Conservation (phyloP, 1,140 invertebrate species). For the Phortica variegata region DNA sequence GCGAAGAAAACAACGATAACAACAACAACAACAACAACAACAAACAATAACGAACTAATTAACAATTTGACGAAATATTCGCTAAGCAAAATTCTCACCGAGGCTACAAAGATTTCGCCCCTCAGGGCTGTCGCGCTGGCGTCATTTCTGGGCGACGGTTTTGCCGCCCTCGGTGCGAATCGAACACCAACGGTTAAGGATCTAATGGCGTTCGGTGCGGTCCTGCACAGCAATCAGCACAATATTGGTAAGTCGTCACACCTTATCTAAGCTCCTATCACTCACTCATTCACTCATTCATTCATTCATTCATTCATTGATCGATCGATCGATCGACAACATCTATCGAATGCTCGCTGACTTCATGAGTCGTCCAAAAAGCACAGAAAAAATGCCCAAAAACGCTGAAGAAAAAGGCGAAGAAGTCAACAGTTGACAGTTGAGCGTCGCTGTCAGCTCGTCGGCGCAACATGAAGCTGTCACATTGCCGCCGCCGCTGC, state of each 20-base stretch:
- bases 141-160: conserved; percentile 58
- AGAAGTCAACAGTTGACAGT: conserved; percentile 1
- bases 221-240: conserved; percentile 56
- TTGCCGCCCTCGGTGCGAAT: conserved; percentile 51
- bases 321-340: not conserved
- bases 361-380: too few species aligned
- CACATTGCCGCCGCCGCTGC: too few species aligned
- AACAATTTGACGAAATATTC: conserved; percentile 33
- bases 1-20: conserved; percentile 18
- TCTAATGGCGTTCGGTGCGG: conserved; percentile 57
- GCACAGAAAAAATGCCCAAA: too few species aligned
- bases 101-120: conserved; percentile 52
- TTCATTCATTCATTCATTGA: too few species aligned
- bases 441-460: too few species aligned
- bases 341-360: too few species aligned
- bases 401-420: too few species aligned
- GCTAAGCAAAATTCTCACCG: conserved; percentile 58
- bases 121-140: conserved; percentile 58
- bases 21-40: conserved; percentile 4
- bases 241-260: conserved; percentile 47
- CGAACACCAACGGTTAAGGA: conserved; percentile 54
- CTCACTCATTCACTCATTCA: too few species aligned
- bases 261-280: too few species aligned
- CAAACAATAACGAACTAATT: conserved; percentile 4
- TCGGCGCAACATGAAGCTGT: too few species aligned